Conservation (phyloP, 2,888 invertebrate species). For the Apoderus coryli region DNA sequence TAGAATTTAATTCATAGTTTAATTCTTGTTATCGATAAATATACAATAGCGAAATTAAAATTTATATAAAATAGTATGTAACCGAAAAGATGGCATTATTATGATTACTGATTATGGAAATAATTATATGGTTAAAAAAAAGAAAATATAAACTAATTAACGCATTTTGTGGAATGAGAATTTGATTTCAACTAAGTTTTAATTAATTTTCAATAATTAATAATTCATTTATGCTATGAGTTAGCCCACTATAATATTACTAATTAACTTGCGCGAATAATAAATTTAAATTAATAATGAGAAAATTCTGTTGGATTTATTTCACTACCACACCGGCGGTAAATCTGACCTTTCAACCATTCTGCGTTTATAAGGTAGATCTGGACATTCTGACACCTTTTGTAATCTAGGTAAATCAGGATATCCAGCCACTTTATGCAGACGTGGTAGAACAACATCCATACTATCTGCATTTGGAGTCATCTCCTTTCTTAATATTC, state of each 20-base stretch:
- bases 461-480: slow-evolving; percentile 38
- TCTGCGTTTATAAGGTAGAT: slow-evolving; percentile 33
- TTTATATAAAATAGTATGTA: no score
- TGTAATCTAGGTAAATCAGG: slow-evolving; percentile 33
- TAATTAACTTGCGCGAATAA: no score
- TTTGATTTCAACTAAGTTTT: no score
- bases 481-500: slow-evolving; percentile 43
- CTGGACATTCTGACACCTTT: slow-evolving; percentile 33
- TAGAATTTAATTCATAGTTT: not conserved
- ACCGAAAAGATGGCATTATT: no score
- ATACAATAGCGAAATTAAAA: slow-evolving; percentile 3
- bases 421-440: slow-evolving; percentile 39
- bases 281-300: slow-evolving; percentile 3
- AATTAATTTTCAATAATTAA: no score
- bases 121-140: no score
- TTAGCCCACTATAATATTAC: no score
- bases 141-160: no score
- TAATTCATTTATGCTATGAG: no score
- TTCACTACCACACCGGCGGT: slow-evolving; percentile 21
- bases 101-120: no score
- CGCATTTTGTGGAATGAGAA: no score
- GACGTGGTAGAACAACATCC: slow-evolving; percentile 47
- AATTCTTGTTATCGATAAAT: slow-evolving; percentile 4
- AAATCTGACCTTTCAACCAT: slow-evolving; percentile 35
- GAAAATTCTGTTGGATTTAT: slow-evolving; percentile 5